A percentile compares a stretch with the other conserved stretches of the same genome.
Conservation (phyloP, 2,797 vertebrate species). For the Phrynocephalus forsythii region DNA sequence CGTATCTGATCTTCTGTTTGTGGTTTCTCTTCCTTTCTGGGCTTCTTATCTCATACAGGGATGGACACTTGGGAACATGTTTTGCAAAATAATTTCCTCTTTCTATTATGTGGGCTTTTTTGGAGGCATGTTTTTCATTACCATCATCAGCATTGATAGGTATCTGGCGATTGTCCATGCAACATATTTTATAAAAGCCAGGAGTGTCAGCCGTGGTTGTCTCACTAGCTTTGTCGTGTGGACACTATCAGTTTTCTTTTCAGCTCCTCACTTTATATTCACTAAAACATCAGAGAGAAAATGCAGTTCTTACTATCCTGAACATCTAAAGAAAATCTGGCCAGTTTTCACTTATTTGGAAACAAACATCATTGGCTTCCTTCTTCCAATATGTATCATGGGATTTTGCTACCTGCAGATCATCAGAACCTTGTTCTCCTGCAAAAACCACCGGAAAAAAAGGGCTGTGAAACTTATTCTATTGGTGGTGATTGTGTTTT, state of each 20-base stretch:
- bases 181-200: constrained; percentile 80
- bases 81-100: constrained; percentile 84
- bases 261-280: constrained; percentile 86
- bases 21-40: constrained; percentile 88
- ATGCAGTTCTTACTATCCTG: constrained; percentile 78
- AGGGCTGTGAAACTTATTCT: constrained; percentile 84
- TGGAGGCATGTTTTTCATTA: constrained; percentile 89
- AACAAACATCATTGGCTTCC: constrained; percentile 84
- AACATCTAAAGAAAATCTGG: constrained; percentile 67
- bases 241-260: constrained; percentile 80
- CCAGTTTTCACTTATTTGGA: constrained; percentile 77
- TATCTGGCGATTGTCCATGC: constrained; percentile 91
- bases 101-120: constrained; percentile 87
- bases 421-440: constrained; percentile 78
- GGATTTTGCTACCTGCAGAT: constrained; percentile 88
- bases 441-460: constrained; percentile 79
- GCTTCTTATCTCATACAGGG: constrained; percentile 77
- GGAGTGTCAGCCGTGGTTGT: constrained; percentile 80
- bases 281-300: constrained; percentile 60
- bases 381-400: constrained; percentile 83
- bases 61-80: constrained; percentile 79
- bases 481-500: constrained; percentile 84
- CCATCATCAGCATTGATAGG: constrained; percentile 89
- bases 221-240: constrained; percentile 80
- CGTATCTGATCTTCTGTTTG: constrained; percentile 88